Conservation (phyloP, 2,888 invertebrate species). For the Lasioglossum figueresi region DNA sequence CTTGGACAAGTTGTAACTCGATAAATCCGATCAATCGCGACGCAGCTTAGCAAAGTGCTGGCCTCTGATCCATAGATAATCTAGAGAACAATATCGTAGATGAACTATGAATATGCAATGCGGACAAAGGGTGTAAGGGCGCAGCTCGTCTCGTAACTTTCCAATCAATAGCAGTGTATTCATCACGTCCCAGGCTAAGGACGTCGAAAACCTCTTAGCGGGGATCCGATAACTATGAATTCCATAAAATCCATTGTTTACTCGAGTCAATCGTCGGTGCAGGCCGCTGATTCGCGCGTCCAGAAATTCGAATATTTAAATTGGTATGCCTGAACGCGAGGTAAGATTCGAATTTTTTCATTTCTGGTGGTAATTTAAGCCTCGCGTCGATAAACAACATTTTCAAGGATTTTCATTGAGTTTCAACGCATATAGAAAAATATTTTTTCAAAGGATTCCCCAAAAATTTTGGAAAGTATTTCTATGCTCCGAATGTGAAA, state of each 20-base stretch:
- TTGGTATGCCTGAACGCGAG: background rate
- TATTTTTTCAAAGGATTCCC: no score
- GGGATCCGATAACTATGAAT: background rate
- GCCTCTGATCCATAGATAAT: slow-evolving; percentile 35
- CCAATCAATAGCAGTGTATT: slow-evolving; percentile 30
- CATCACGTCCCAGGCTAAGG: background rate
- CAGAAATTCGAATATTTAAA: background rate
- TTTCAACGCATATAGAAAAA: no score
- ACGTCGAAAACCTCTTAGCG: slow-evolving; percentile 8
- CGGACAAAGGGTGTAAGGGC: background rate
- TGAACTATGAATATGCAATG: slow-evolving; percentile 53
- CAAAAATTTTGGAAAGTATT: no score
- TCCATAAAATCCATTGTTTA: background rate
- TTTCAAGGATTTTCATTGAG: no score
- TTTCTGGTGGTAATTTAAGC: background rate
- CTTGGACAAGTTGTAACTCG: slow-evolving; percentile 9
- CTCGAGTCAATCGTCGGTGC: background rate
- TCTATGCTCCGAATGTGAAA: no score
- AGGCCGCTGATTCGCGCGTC: background rate
- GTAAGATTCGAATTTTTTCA: background rate
- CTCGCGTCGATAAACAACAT: no score
- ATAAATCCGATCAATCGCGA: slow-evolving; percentile 34
- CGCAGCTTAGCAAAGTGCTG: slow-evolving; percentile 30
- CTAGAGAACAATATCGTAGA: slow-evolving; percentile 40
- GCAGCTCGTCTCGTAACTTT: slow-evolving; percentile 23